Conservation (phyloP, 2,888 invertebrate genomes). For the Nymphalis polychloros region DNA sequence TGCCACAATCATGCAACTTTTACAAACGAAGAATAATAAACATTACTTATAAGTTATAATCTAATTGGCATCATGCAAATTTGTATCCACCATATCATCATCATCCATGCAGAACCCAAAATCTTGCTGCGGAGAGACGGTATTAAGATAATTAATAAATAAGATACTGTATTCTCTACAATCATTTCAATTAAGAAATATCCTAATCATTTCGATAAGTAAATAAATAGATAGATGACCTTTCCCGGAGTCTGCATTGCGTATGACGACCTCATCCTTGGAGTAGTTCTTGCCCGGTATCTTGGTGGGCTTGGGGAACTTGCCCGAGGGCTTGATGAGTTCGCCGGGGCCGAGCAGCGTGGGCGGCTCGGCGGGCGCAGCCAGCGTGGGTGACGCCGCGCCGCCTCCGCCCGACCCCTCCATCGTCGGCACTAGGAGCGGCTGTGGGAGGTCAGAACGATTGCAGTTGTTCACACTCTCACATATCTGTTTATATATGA, state of each 20-base stretch:
- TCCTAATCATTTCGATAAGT: neutral
- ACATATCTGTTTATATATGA: too few relatives aligned
- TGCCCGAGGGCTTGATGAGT: constrained; percentile 92
- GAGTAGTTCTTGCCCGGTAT: constrained; percentile 96
- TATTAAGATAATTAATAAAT: neutral
- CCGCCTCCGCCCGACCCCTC: constrained; percentile 75
- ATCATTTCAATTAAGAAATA: too few relatives aligned
- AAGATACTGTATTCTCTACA: too few relatives aligned
- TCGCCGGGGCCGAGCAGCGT: constrained; percentile 89
- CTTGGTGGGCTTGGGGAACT: constrained; percentile 93
- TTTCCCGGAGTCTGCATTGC: constrained; percentile 98
- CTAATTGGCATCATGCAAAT: neutral
- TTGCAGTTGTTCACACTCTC: neutral
- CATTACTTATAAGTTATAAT: neutral
- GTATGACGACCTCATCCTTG: constrained; percentile 96
- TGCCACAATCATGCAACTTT: constrained; percentile 1
- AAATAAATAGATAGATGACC: constrained; percentile 78
- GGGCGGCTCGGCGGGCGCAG: constrained; percentile 78
- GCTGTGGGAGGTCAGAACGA: constrained; percentile 48
- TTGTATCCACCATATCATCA: neutral
- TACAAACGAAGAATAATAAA: neutral
- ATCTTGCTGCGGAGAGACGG: neutral
- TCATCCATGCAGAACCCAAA: too few relatives aligned
- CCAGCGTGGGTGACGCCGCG: constrained; percentile 82
- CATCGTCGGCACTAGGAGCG: constrained; percentile 77